Percentiles rank a stretch among this genome's conserved stretches.
Evolutionary conservation across 2,888 invertebrate species (phyloP).

Genomic region (Sinhomidia bicolor): DNA sequence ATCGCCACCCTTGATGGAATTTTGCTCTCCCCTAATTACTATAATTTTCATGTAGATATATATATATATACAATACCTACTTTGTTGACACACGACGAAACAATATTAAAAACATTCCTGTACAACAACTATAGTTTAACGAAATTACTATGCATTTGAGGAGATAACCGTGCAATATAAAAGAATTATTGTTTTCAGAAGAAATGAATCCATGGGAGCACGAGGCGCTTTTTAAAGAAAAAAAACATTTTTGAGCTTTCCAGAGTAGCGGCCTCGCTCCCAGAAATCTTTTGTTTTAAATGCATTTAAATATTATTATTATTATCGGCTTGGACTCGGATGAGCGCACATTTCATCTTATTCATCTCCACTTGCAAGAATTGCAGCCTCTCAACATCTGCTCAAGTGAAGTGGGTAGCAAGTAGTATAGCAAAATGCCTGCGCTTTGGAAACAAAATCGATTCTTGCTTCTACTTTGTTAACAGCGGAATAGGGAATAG

Average conservation of each 20-base stretch:
- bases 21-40: constrained; percentile 1
- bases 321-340: not conserved
- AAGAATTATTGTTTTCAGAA: not conserved
- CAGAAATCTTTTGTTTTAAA: not conserved
- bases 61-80: not conserved
- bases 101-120: not conserved
- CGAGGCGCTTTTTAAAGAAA: not conserved
- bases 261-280: not conserved
- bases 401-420: no score
- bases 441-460: no score
- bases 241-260: not conserved
- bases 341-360: not conserved
- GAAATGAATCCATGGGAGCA: not conserved
- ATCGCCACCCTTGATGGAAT: constrained; percentile 24
- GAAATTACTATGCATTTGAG: not conserved
- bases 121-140: not conserved
- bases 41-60: not conserved
- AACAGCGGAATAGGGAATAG: no score
- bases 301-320: not conserved
- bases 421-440: not conserved
- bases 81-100: not conserved
- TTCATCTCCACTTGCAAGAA: constrained; percentile 49
- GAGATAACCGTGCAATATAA: not conserved
- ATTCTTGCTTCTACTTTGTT: not conserved
- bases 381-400: not conserved